Conservation (phyloP, 1,140 invertebrate species). For the Drosophila bipectinata region DNA sequence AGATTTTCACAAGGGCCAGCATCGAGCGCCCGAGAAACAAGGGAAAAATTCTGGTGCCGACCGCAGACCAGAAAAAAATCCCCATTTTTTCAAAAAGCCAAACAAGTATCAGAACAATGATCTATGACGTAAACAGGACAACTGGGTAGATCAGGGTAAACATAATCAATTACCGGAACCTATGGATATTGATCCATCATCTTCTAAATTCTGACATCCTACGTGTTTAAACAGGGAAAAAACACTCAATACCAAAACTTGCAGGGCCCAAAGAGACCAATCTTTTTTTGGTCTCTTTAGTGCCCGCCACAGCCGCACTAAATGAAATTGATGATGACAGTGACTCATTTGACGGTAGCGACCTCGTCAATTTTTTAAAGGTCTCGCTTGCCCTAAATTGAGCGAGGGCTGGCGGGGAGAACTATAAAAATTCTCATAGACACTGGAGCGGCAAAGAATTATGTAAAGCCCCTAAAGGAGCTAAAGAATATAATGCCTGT, state of each 20-base stretch:
- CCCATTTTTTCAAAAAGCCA: conserved; percentile 14
- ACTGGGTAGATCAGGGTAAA: neutral
- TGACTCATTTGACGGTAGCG: neutral
- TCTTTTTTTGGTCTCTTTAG: too few species aligned
- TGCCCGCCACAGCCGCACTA: conserved; percentile 2
- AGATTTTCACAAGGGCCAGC: conserved; percentile 2
- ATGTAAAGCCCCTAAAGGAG: too few species aligned
- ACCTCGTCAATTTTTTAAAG: conserved; percentile 26
- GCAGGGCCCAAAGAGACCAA: conserved; percentile 9
- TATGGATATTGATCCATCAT: conserved; percentile 23
- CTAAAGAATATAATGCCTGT: too few species aligned
- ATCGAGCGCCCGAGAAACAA: neutral
- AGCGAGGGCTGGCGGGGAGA: conserved; percentile 15
- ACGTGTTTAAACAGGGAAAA: conserved; percentile 5
- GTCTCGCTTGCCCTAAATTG: conserved; percentile 20
- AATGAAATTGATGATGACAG: conserved; percentile 2
- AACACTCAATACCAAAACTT: neutral
- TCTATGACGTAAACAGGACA: conserved; percentile 2
- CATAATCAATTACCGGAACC: neutral
- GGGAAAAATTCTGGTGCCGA: conserved; percentile 6
- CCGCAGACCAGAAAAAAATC: conserved; percentile 11
- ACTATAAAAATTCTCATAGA: neutral
- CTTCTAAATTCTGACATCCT: neutral
- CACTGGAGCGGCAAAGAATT: too few species aligned
- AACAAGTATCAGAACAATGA: conserved; percentile 1